Conservation (phyloP, 1,140 invertebrate genomes). For the Paramacrobiotus metropolitanus region DNA sequence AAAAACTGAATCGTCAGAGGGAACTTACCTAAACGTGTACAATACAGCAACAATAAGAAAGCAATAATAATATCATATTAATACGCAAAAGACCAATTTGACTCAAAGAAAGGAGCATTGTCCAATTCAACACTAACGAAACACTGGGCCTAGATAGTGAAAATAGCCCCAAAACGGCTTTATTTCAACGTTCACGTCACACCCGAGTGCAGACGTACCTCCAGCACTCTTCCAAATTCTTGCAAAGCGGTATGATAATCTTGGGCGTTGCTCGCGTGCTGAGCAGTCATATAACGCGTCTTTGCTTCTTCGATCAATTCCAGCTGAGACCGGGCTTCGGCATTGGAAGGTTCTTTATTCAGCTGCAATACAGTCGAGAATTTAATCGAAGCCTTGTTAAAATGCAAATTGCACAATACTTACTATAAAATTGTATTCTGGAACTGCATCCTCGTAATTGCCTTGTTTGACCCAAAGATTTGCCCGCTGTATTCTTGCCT, state of each 20-base stretch:
- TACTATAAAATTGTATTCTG: slow-evolving; percentile 61
- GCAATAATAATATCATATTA: too few species aligned
- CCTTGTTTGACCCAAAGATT: slow-evolving; percentile 70
- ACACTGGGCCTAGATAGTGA: too few species aligned
- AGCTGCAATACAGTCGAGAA: slow-evolving; percentile 30
- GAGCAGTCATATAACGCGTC: slow-evolving; percentile 38
- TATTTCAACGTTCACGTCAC: too few species aligned
- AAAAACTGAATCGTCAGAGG: too few species aligned
- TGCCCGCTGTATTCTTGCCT: slow-evolving; percentile 61
- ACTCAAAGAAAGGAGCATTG: too few species aligned
- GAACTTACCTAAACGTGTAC: too few species aligned
- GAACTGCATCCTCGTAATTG: slow-evolving; percentile 48
- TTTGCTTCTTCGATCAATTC: slow-evolving; percentile 35
- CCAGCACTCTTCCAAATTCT: slow-evolving; percentile 44
- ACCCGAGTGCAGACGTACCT: slow-evolving; percentile 31
- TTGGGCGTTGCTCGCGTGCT: slow-evolving; percentile 35
- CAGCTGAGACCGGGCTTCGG: slow-evolving; percentile 41
- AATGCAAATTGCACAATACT: slow-evolving; percentile 24
- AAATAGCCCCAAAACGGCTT: too few species aligned
- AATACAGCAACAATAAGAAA: too few species aligned
- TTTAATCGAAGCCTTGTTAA: slow-evolving; percentile 8
- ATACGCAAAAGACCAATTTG: too few species aligned
- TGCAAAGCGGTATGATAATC: slow-evolving; percentile 45
- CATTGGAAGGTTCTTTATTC: slow-evolving; percentile 44
- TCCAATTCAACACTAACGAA: too few species aligned